Percentiles rank a stretch among this genome's conserved stretches.
These are phyloP conservation scores for Gymnoscelis rufifasciata DNA, from an alignment of 2,888 invertebrate species.

Conservation along the genomic window DNA sequence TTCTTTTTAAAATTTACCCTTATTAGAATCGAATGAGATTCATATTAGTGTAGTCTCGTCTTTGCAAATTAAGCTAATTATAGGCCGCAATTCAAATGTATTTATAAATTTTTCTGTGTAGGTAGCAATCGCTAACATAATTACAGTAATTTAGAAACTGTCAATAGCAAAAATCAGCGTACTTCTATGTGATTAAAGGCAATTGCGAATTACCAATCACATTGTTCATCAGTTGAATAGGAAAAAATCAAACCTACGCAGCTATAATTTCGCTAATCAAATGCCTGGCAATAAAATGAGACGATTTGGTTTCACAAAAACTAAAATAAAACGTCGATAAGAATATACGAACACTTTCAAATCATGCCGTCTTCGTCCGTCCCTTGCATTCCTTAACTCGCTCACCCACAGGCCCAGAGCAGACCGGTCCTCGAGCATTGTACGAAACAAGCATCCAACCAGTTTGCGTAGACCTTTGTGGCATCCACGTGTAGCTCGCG, in stretches of 20 bases:
- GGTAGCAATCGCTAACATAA: not conserved
- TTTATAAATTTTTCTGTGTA: too few species aligned
- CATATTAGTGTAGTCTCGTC: too few species aligned
- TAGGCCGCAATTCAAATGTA: too few species aligned
- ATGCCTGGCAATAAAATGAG: slow-evolving; percentile 24
- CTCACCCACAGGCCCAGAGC: slow-evolving; percentile 79
- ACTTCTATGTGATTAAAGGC: slow-evolving; percentile 49
- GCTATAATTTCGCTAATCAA: slow-evolving; percentile 25
- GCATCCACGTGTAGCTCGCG: slow-evolving; percentile 39
- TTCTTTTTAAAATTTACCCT: too few species aligned
- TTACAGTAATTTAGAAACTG: slow-evolving; percentile 21
- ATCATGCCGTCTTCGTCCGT: slow-evolving; percentile 64
- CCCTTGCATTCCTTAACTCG: slow-evolving; percentile 74
- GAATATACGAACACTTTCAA: slow-evolving; percentile 65
- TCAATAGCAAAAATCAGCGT: slow-evolving; percentile 43
- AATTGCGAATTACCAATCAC: slow-evolving; percentile 56
- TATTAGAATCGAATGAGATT: too few species aligned
- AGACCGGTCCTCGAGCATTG: slow-evolving; percentile 74
- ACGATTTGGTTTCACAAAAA: slow-evolving; percentile 31
- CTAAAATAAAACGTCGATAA: slow-evolving; percentile 47
- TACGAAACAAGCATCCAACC: slow-evolving; percentile 62
- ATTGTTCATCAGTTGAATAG: slow-evolving; percentile 40
- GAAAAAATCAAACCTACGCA: slow-evolving; percentile 40
- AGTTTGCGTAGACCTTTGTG: slow-evolving; percentile 47
- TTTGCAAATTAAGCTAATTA: too few species aligned